phyloP scores from a whole-genome alignment of 2,888 invertebrate species.

The Schizaphis graminum region DNA sequence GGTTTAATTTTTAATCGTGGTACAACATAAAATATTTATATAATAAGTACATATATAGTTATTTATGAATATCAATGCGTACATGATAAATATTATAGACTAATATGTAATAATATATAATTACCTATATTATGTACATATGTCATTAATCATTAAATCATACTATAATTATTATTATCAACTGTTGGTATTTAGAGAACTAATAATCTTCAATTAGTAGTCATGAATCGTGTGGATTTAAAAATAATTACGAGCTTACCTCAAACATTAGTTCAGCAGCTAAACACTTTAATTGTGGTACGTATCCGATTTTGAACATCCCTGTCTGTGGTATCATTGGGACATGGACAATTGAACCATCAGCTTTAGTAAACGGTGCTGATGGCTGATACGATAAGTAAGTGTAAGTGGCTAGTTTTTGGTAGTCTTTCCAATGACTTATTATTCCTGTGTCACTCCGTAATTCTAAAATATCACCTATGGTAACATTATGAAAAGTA shows the following conservation, averaged over 20 bases:
- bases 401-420: constrained; percentile 70
- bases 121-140: not conserved
- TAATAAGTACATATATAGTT: not conserved
- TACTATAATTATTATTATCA: not conserved
- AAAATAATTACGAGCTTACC: constrained; percentile 67
- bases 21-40: not conserved
- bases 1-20: not conserved
- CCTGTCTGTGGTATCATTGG: constrained; percentile 70
- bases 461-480: constrained; percentile 68
- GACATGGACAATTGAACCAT: constrained; percentile 68
- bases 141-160: no score
- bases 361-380: constrained; percentile 68
- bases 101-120: not conserved
- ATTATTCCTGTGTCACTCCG: constrained; percentile 70
- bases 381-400: constrained; percentile 69
- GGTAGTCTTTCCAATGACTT: constrained; percentile 70
- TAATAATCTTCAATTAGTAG: not conserved
- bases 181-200: not conserved
- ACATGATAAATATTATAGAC: not conserved
- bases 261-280: constrained; percentile 69
- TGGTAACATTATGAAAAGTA: not conserved
- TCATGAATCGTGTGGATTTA: not conserved
- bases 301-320: constrained; percentile 69
- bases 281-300: constrained; percentile 68
- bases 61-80: not conserved